phyloP scores from a whole-genome alignment of 2,888 invertebrate genomes.

The Perizoma affinitatum region DNA sequence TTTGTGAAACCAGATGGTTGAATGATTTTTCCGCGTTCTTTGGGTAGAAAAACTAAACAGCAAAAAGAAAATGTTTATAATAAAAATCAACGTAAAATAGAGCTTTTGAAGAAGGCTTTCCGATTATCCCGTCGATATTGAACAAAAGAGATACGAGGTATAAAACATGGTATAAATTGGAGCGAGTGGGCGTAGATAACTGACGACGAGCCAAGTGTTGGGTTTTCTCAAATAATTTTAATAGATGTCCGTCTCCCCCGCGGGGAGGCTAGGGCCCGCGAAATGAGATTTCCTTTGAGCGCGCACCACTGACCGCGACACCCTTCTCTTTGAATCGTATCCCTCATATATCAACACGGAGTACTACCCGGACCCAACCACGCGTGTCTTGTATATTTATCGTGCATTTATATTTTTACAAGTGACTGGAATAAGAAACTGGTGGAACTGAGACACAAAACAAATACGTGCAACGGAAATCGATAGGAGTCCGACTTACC shows the following conservation, averaged over 20 bases:
- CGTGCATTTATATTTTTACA: slow-evolving; percentile 39
- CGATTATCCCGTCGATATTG: slow-evolving; percentile 54
- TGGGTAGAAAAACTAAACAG: slow-evolving; percentile 4
- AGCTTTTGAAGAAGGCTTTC: slow-evolving; percentile 48
- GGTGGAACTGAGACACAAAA: slow-evolving; percentile 15
- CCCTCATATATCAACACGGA: slow-evolving; percentile 64
- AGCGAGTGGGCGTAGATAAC: slow-evolving; percentile 36
- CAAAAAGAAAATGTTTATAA: slow-evolving; percentile 23
- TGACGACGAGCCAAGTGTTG: slow-evolving; percentile 50
- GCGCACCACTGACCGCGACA: slow-evolving; percentile 70
- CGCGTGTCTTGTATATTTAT: slow-evolving; percentile 43
- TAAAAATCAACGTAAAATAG: slow-evolving; percentile 42
- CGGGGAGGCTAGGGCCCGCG: slow-evolving; percentile 44
- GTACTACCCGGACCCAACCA: slow-evolving; percentile 36
- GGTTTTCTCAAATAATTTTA: slow-evolving; percentile 80
- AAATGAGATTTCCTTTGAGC: slow-evolving; percentile 83
- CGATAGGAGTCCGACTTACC: neutral
- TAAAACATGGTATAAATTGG: slow-evolving; percentile 57
- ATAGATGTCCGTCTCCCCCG: slow-evolving; percentile 67
- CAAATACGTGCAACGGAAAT: slow-evolving; percentile 4
- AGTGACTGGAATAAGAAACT: slow-evolving; percentile 16
- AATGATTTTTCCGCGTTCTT: slow-evolving; percentile 5
- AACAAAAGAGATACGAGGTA: slow-evolving; percentile 57
- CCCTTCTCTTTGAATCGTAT: slow-evolving; percentile 58
- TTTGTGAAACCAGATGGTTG: too few species aligned